These are phyloP conservation scores for Taenaris catops DNA, from an alignment of 2,888 invertebrate species.

Conservation along the genomic window DNA sequence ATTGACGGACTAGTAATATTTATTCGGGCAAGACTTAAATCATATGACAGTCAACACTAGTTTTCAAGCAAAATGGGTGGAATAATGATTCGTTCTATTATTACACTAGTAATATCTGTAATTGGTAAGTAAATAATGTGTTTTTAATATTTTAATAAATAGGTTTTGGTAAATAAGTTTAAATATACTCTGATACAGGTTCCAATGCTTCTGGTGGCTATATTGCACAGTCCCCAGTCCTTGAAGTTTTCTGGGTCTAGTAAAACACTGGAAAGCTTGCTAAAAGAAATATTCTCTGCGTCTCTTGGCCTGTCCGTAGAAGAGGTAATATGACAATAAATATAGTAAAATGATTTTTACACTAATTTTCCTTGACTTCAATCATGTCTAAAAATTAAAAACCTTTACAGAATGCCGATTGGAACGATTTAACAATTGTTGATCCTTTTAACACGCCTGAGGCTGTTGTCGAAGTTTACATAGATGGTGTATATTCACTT, in stretches of 20 bases:
- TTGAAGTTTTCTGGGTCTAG: slow-evolving; percentile 84
- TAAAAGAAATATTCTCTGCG: slow-evolving; percentile 86
- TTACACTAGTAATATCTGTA: slow-evolving; percentile 50
- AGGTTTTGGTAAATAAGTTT: too few relatives aligned
- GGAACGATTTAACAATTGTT: slow-evolving; percentile 83
- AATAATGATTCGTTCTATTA: slow-evolving; percentile 56
- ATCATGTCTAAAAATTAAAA: not conserved
- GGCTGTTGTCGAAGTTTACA: slow-evolving; percentile 83
- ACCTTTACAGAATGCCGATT: slow-evolving; percentile 76
- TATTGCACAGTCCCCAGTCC: slow-evolving; percentile 84
- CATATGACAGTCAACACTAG: slow-evolving; percentile 64
- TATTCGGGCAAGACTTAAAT: slow-evolving; percentile 49
- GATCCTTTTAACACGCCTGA: slow-evolving; percentile 88
- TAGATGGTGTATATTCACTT: slow-evolving; percentile 83
- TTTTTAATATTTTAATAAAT: slow-evolving; percentile 4
- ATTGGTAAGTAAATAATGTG: slow-evolving; percentile 49
- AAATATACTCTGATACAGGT: slow-evolving; percentile 39
- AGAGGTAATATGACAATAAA: too few relatives aligned
- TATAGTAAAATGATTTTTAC: too few relatives aligned
- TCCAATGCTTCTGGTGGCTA: slow-evolving; percentile 81
- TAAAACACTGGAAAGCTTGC: slow-evolving; percentile 79
- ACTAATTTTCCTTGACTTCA: not conserved
- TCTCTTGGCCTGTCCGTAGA: slow-evolving; percentile 86
- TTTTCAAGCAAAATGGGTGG: slow-evolving; percentile 57
- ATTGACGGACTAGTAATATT: too few relatives aligned